phyloP scores from a whole-genome alignment of 30 jellyfish, hydroid and myxozoan genomes.

The Pelagia noctiluca region DNA sequence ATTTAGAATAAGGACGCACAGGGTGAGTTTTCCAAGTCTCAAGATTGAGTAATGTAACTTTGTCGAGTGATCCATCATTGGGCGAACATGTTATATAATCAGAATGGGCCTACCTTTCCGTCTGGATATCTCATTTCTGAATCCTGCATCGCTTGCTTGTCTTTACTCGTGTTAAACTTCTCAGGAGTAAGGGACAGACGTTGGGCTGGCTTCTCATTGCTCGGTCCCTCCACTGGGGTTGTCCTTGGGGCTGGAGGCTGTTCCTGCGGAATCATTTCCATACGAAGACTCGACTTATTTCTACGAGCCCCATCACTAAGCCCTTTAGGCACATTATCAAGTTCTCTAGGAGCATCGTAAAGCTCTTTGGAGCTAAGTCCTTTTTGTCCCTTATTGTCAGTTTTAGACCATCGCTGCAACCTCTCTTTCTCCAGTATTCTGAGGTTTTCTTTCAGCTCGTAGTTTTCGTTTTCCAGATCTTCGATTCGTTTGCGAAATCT shows the following conservation, averaged over 20 bases:
- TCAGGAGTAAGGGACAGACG: conserved; percentile 73
- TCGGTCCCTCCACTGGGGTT: not conserved
- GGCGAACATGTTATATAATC: not conserved
- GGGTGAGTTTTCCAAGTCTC: no score
- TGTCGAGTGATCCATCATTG: not conserved
- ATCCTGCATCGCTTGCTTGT: conserved; percentile 6
- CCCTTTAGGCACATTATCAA: no score
- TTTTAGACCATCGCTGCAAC: conserved; percentile 66
- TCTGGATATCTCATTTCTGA: conserved; percentile 32
- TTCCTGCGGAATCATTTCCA: conserved; percentile 11
- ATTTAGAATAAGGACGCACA: no score
- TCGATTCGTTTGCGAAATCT: conserved; percentile 85
- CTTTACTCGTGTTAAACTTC: not conserved
- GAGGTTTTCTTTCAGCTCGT: conserved; percentile 67
- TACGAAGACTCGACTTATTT: not conserved
- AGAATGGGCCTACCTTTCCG: conserved; percentile 42
- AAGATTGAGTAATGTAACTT: no score
- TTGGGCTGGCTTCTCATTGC: not conserved
- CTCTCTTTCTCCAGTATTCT: conserved; percentile 82
- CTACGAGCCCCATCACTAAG: not conserved
- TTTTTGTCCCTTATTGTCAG: no score
- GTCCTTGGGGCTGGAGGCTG: conserved; percentile 59
- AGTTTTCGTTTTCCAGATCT: conserved; percentile 80
- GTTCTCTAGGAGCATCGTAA: no score
- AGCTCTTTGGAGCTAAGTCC: no score